Evolutionary conservation across 23 tunicate species (phyloP), one percentile per base, ranked within the genome.

Genomic region (Styela clava): DNA sequence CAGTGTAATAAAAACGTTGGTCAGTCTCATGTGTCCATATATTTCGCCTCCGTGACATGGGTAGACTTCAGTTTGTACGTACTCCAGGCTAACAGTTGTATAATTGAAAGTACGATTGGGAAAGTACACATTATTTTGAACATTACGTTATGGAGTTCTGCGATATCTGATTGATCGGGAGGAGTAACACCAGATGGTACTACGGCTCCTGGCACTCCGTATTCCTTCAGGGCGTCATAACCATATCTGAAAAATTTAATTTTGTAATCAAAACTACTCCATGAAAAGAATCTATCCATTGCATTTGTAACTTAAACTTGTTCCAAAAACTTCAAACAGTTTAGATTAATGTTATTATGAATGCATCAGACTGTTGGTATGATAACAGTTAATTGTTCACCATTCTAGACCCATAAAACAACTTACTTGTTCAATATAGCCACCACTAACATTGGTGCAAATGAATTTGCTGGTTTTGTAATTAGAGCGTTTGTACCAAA

Each of bases 391-490:
- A n/a, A n/a, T n/a, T n/a, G n/a, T n/a, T n/a, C n/a, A n/a, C n/a
- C n/a, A n/a, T n/a, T n/a, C n/a, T n/a, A n/a, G n/a, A n/a, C n/a
- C n/a, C n/a, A n/a, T n/a, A n/a, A n/a, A n/a, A n/a, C n/a, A 83
- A 16, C 70, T 67, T 65, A 92, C 97, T 85, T 92, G 88, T 92
- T 87, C 31, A 92, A 74, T 27, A 87, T 44, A 16, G 88, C 78
- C 9, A 92, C 97, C 61, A 85, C 97, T 19, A 92, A 20, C 97
- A 92, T 92, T 0, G 97, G 97, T 34, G 97, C 97, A 21, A 92
- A 63, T 24, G 97, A 92, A 84, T 92, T 92, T 24, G 89, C 97
- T n/a, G 97, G 97, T 69, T 92, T 92, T 1, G 97, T 92, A 33
- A 92, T 87, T 16, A 87, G 86, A 7, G 97, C 92, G 74, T 92